Evolutionary conservation across 2,888 invertebrate species (phyloP).

Genomic region (Cryptophagus acutangulus): DNA sequence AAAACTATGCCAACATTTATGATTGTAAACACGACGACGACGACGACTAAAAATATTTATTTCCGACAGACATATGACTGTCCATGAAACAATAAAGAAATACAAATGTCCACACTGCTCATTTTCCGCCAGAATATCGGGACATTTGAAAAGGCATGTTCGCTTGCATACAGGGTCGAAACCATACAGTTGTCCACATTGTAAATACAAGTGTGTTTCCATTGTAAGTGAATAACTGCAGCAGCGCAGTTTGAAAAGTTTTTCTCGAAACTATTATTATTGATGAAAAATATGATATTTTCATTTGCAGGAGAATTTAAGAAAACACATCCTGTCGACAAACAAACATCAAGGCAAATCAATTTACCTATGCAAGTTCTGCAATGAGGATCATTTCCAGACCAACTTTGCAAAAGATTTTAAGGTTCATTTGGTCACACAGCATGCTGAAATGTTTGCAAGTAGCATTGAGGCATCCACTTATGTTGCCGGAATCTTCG

Average conservation of each 20-base stretch:
- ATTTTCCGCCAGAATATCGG: slow-evolving; percentile 62
- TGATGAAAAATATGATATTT: background rate
- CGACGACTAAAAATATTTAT: background rate
- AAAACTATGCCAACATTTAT: background rate
- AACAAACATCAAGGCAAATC: slow-evolving; percentile 71
- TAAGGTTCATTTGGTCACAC: slow-evolving; percentile 57
- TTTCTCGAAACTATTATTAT: slow-evolving; percentile 10
- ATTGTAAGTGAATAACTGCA: slow-evolving; percentile 53
- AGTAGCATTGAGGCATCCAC: slow-evolving; percentile 51
- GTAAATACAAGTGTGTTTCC: slow-evolving; percentile 70
- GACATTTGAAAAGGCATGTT: slow-evolving; percentile 74
- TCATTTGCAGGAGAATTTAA: slow-evolving; percentile 68
- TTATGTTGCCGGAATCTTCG: slow-evolving; percentile 51
- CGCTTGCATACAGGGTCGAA: slow-evolving; percentile 75
- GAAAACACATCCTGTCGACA: slow-evolving; percentile 79
- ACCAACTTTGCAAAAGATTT: slow-evolving; percentile 66
- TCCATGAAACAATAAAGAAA: slow-evolving; percentile 51
- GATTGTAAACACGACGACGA: too few relatives aligned
- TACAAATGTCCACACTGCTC: slow-evolving; percentile 64
- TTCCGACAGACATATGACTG: slow-evolving; percentile 54
- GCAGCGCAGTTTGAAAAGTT: background rate
- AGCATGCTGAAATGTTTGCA: slow-evolving; percentile 54
- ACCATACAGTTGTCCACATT: slow-evolving; percentile 83
- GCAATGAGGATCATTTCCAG: slow-evolving; percentile 49
- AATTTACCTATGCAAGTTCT: slow-evolving; percentile 73